These are phyloP conservation scores for Crambe crambe DNA, from an alignment of 37 sponge, comb jelly and placozoan species.

Conservation along the genomic window DNA sequence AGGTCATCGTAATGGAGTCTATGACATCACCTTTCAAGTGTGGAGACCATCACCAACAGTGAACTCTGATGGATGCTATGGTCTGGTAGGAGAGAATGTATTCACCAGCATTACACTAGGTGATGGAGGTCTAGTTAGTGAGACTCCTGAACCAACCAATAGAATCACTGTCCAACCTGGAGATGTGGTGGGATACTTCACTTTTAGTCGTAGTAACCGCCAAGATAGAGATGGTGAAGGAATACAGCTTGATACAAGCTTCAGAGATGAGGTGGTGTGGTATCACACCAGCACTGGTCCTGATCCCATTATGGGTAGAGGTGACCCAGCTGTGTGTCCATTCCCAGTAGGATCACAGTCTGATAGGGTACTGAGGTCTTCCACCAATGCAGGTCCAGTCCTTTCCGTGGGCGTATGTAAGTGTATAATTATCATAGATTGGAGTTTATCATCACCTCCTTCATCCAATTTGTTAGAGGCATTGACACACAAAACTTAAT, in stretches of 20 bases:
- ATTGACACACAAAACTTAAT: too few relatives aligned
- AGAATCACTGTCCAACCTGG: constrained; percentile 38
- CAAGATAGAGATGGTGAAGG: background rate
- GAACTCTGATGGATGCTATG: constrained; percentile 11
- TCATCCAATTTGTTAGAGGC: too few relatives aligned
- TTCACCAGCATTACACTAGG: constrained; percentile 9
- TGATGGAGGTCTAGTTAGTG: background rate
- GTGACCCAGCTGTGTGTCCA: background rate
- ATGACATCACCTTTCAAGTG: constrained; percentile 44
- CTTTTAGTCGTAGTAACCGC: background rate
- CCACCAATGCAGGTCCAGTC: constrained; percentile 10
- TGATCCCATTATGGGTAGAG: too few relatives aligned
- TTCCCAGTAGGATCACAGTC: constrained; percentile 16
- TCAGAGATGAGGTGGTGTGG: constrained; percentile 1
- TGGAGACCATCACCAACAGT: constrained; percentile 45
- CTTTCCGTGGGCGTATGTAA: constrained; percentile 6
- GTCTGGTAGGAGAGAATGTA: constrained; percentile 27
- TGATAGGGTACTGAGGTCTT: background rate
- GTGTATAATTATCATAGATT: background rate
- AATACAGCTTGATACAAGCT: background rate
- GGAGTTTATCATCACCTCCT: too few relatives aligned
- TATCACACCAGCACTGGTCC: background rate
- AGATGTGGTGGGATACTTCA: constrained; percentile 49
- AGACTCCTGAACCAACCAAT: constrained; percentile 5
- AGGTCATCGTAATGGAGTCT: background rate